Percentiles rank a stretch among this genome's conserved stretches.
Conservation (phyloP, 1,140 invertebrate genomes). For the Drosophila insularis region DNA sequence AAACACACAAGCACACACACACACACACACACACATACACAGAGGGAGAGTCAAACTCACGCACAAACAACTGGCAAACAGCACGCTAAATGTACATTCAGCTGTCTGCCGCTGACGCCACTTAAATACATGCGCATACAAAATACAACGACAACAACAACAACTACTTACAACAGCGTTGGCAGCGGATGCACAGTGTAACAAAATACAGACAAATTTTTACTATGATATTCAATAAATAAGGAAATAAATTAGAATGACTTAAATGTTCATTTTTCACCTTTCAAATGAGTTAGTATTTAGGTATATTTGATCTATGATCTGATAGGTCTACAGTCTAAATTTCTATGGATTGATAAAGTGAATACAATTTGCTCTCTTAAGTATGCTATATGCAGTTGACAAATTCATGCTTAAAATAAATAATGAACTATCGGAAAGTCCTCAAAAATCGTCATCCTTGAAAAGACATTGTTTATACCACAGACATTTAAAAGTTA, state of each 20-base stretch:
- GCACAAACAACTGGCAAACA: slow-evolving; percentile 15
- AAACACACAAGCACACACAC: slow-evolving; percentile 25
- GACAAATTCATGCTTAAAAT: too few species aligned
- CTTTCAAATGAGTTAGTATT: too few species aligned
- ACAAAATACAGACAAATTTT: background rate
- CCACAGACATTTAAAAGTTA: too few species aligned
- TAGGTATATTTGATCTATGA: too few species aligned
- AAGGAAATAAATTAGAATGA: background rate
- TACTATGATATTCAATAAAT: background rate
- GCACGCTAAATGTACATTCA: slow-evolving; percentile 58
- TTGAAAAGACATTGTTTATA: too few species aligned
- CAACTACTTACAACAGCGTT: too few species aligned
- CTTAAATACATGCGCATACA: slow-evolving; percentile 56
- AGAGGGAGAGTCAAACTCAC: background rate
- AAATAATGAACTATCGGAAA: too few species aligned
- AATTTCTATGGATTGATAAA: too few species aligned
- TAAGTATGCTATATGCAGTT: too few species aligned
- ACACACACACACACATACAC: background rate
- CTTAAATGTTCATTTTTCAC: background rate
- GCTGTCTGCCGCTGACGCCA: slow-evolving; percentile 59
- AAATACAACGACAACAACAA: slow-evolving; percentile 34
- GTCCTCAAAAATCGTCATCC: too few species aligned
- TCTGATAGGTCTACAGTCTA: too few species aligned
- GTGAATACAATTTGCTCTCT: too few species aligned
- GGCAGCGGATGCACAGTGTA: slow-evolving; percentile 27